phyloP scores from a whole-genome alignment of 2,113 vertebrate genomes.

The Eudyptes chrysolophus region DNA sequence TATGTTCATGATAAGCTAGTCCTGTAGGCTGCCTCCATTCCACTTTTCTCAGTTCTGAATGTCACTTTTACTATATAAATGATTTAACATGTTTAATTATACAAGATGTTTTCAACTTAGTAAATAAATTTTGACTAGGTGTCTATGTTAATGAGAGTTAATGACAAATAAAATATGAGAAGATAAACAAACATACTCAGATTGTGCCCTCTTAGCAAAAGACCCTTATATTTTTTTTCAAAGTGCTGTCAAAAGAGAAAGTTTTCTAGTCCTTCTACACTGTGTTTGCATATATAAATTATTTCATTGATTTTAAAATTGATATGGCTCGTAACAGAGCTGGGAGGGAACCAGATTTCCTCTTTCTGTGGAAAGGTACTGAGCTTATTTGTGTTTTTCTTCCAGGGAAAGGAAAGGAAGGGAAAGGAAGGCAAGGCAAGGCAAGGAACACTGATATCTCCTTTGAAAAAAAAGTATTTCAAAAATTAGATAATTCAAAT shows the following conservation, averaged over 20 bases:
- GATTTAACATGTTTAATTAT: neutral
- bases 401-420: neutral
- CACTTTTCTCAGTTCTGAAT: neutral
- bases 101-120: neutral
- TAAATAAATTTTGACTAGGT: neutral
- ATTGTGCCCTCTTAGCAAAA: neutral
- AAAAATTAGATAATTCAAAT: neutral
- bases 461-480: neutral
- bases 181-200: neutral
- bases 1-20: neutral
- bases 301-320: neutral
- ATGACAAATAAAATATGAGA: neutral
- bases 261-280: neutral
- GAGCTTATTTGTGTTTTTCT: neutral
- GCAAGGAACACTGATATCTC: neutral
- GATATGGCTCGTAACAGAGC: neutral
- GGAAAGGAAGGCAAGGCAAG: neutral
- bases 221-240: accelerated
- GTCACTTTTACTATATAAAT: neutral
- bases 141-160: neutral
- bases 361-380: neutral
- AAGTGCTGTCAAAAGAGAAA: neutral
- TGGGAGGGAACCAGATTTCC: neutral
- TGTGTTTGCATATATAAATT: neutral
- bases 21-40: neutral